Conservation (phyloP, 2,888 invertebrate genomes). For the Philhelius pedissequus region DNA sequence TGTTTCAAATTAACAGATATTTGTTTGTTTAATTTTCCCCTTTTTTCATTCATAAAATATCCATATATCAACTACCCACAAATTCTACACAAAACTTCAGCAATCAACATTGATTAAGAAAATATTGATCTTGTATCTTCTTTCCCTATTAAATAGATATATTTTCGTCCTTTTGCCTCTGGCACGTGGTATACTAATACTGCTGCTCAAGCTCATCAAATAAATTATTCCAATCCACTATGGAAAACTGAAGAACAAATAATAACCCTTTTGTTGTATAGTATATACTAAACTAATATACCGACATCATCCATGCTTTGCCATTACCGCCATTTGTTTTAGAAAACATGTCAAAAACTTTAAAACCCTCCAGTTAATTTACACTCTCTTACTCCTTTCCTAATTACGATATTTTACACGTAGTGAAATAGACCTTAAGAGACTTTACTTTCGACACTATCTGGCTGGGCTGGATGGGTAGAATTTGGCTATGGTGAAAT, state of each 20-base stretch:
- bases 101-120: not conserved
- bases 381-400: slow-evolving; percentile 34
- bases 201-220: too few relatives aligned
- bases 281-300: not conserved
- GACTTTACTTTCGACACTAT: slow-evolving; percentile 44
- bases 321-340: not conserved
- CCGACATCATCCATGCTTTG: not conserved
- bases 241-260: not conserved
- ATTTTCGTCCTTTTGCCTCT: not conserved
- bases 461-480: not conserved
- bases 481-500: not conserved
- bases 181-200: not conserved
- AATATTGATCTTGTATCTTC: slow-evolving; percentile 2
- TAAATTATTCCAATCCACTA: slow-evolving; percentile 17
- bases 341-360: slow-evolving; percentile 51
- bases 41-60: not conserved
- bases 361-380: slow-evolving; percentile 46
- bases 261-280: not conserved
- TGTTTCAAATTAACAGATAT: too few relatives aligned
- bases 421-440: slow-evolving; percentile 29
- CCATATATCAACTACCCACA: not conserved
- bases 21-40: too few relatives aligned
- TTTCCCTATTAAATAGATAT: not conserved
- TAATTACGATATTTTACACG: slow-evolving; percentile 42
- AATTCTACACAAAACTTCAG: not conserved